Base-by-base conservation (phyloP, 2,888 invertebrate species). In the Ectemnius cavifrons region DNA sequence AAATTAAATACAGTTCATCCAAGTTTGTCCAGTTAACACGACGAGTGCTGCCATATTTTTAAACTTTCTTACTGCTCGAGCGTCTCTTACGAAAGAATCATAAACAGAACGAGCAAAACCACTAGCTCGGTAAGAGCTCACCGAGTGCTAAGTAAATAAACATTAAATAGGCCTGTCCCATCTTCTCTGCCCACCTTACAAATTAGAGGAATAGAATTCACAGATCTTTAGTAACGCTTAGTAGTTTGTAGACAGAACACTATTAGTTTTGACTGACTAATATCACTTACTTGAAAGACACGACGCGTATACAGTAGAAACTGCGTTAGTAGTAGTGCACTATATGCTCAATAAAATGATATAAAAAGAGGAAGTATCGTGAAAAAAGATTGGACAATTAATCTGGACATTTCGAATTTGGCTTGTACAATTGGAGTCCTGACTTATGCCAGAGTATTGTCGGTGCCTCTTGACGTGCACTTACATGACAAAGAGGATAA, bases 371-470 rank as follows among this genome's bases (percentile, higher is more conserved):
- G 13, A 68, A 69, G 59, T 67, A 67, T 76, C 27, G 11, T 81
- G 74, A 37, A 68, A 37, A 64, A 73, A 73, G 62, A 63, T 71
- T 28, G 45, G 71, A 73, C 27, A 37, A 73, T 73, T 67, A 18
- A 71, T 72, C 73, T 61, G 71, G 23, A 23, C 23, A 23, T 23
- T 46, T 70, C 77, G 72, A 52, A 65, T 73, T 78, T 76, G 65
- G 67, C 71, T 78, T 74, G 27, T 80, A 83, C 52, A 66, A 57
- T 58, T 70, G 68, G 75, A 65, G 77, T 74, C 68, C 75, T 73
- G 79, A 84, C 81, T 76, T 80, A 73, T 80, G 77, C 78, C 70
- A 73, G 61, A 63, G 73, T 85, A 84, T 85, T 84, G 84, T 85
- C 84, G 59, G 47, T 71, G 81, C 68, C 28, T 16, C 58, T 65